Evolutionary conservation across 2,113 vertebrate species (phyloP).

Genomic region (Jaculus jaculus): DNA sequence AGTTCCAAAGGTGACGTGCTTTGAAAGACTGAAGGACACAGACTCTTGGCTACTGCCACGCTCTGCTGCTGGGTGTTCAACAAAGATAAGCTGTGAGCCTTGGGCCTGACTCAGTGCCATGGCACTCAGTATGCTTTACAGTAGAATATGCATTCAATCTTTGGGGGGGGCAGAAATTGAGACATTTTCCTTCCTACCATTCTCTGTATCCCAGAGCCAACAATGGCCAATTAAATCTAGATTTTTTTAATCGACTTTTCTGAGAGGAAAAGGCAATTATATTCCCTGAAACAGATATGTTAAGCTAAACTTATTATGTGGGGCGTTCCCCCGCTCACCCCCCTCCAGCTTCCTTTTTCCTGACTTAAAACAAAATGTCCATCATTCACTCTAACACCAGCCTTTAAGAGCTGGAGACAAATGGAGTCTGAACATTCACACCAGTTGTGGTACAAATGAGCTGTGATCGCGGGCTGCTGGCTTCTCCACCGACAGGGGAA

Average conservation of each 20-base stretch:
- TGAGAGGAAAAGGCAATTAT: constrained; percentile 55
- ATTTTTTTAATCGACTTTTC: constrained; percentile 20
- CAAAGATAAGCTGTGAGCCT: neutral
- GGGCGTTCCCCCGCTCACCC: neutral
- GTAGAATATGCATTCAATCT: constrained; percentile 30
- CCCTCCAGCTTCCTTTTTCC: constrained; percentile 30
- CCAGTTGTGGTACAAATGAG: constrained; percentile 83
- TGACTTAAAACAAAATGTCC: constrained; percentile 76
- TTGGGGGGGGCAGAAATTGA: neutral
- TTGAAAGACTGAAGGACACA: neutral
- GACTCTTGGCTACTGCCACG: neutral
- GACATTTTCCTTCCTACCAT: constrained; percentile 64
- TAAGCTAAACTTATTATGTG: constrained; percentile 55
- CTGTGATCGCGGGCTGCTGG: constrained; percentile 85
- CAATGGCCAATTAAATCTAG: constrained; percentile 61
- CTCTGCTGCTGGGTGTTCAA: neutral
- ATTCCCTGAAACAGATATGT: constrained; percentile 61
- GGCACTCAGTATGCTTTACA: neutral
- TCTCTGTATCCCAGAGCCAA: constrained; percentile 50
- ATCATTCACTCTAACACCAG: constrained; percentile 81
- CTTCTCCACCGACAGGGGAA: constrained; percentile 81
- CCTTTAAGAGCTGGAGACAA: constrained; percentile 83
- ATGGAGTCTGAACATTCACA: constrained; percentile 82
- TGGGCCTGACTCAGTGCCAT: neutral
- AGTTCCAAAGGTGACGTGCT: neutral